Evolutionary conservation across 2,797 vertebrate genomes (phyloP), one percentile per base, ranked within the genome.

Genomic region (Syngnathus rostellatus): DNA sequence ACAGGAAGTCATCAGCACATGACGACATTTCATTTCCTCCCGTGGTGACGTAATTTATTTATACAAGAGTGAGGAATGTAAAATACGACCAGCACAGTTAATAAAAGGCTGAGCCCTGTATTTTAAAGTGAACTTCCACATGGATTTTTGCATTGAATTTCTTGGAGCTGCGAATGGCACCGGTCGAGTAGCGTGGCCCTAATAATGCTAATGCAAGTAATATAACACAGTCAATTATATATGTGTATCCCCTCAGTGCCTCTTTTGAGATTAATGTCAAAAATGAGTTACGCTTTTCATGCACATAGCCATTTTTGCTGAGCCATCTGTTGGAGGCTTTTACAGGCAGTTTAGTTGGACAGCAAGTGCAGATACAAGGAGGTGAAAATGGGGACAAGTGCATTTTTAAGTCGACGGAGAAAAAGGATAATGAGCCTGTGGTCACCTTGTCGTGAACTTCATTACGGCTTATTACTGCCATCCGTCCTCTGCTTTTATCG

Each of bases 351-450:
- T 62, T 62, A 62, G 41, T 62, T 23, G 60, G 60, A 62, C 60
- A 62, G 60, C 25, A 21, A 62, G 60, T 62, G 60, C 41, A 45
- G 40, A 43, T 19, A 2, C 82, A 72, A 65, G 37, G 48, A 77
- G 75, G 76, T 81, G 72, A 80, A 70, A 66, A 75, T 53, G 46
- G 67, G 72, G 67, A 75, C 65, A 75, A 69, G 69, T 65, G 73
- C 40, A 64, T 19, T 57, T 57, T 57, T 53, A 64, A 76, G 54
- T 67, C 64, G 61, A n/a, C 55, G 65, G 43, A 74, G 46, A 60
- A 65, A 62, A 69, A 62, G 19, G 67, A 16, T 38, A 19, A 25
- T 64, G 63, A 72, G 62, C 68, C 68, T 72, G 64, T 57, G 38
- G 14, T 69, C 64, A 70, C 69, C 75, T 71, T 68, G 61, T 62